These are phyloP conservation scores for Hippotragus niger DNA, from an alignment of 2,113 vertebrate genomes.

Conservation along the genomic window DNA sequence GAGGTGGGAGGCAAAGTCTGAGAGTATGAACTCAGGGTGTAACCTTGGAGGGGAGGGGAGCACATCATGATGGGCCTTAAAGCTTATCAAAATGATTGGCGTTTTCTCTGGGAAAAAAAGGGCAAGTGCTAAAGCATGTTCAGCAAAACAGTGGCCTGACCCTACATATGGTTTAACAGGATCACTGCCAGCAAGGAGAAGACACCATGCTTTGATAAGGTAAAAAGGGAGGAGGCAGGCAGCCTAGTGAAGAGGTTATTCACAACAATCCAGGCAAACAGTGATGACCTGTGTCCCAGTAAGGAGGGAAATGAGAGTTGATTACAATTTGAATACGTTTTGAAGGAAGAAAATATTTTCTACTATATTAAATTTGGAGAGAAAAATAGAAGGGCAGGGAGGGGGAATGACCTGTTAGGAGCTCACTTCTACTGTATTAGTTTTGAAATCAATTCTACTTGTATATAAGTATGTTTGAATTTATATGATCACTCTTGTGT, in stretches of 20 bases:
- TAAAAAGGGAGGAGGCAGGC: neutral
- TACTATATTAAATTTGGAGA: neutral
- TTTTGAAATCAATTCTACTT: neutral
- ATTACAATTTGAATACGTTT: neutral
- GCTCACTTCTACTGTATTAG: neutral
- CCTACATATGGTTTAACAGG: neutral
- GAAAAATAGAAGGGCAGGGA: neutral
- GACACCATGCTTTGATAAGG: neutral
- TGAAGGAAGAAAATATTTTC: neutral
- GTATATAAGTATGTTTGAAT: neutral
- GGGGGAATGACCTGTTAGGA: neutral
- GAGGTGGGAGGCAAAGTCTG: rapidly evolving
- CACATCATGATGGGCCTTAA: neutral
- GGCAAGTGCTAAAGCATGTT: neutral
- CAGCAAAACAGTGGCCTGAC: neutral
- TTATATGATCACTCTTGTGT: neutral
- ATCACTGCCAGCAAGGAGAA: rapidly evolving
- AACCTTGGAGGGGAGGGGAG: neutral
- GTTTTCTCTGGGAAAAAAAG: neutral
- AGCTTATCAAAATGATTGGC: neutral
- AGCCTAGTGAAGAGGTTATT: neutral
- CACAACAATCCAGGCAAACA: neutral
- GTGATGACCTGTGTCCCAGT: no score
- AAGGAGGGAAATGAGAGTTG: neutral
- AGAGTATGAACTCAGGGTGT: neutral